Conservation (phyloP, 1,140 invertebrate species). For the Acromyrmex echinatior region DNA sequence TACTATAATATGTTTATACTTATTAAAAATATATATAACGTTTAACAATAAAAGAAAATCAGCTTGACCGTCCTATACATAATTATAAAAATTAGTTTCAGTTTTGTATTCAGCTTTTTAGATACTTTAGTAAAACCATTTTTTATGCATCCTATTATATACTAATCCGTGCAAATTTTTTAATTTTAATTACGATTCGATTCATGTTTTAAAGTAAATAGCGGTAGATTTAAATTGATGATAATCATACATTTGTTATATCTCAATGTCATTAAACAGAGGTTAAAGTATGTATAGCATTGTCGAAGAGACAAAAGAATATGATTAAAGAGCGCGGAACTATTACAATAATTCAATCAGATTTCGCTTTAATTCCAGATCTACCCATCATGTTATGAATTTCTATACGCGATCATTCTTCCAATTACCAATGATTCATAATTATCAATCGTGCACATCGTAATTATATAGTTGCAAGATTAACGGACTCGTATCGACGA, state of each 20-base stretch:
- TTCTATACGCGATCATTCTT: slow-evolving; percentile 20
- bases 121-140: too few species aligned
- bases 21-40: slow-evolving; percentile 24
- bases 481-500: slow-evolving; percentile 10
- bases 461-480: slow-evolving; percentile 34
- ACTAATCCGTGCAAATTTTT: neutral
- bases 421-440: neutral
- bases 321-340: neutral
- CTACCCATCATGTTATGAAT: neutral
- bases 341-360: neutral
- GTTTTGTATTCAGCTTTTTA: too few species aligned
- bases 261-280: slow-evolving; percentile 7
- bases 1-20: neutral
- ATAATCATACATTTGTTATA: neutral
- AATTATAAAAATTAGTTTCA: too few species aligned
- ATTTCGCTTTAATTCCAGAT: neutral
- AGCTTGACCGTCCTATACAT: too few species aligned
- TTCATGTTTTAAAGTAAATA: neutral
- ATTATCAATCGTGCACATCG: slow-evolving; percentile 10
- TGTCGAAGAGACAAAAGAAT: neutral
- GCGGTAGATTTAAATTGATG: neutral
- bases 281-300: neutral
- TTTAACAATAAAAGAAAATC: too few species aligned
- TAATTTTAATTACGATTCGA: slow-evolving; percentile 5
- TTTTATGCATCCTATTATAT: neutral